Evolutionary conservation across 1,140 invertebrate genomes (phyloP), one percentile per base, ranked within the genome.

Genomic region (Magallana gigas): DNA sequence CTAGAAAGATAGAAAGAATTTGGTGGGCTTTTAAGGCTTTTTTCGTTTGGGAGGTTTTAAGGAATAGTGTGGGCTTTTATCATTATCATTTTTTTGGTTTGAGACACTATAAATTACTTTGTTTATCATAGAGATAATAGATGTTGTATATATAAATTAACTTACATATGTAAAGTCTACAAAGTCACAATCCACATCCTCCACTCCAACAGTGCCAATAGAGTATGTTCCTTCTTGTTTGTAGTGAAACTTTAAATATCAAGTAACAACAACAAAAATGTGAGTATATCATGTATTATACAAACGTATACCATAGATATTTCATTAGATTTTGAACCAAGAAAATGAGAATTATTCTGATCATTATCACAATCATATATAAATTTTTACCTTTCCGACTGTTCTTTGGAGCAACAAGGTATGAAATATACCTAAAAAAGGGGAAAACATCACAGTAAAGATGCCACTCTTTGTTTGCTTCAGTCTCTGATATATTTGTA

Each of bases 101-200:
- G 2, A 48, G 36, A 48, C 5, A 48, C 36, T 48, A 23, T 48
- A 48, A 5, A 48, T 48, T 48, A 48, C 36, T 48, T 48, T 48
- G 36, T 48, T 48, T 48, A 48, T 48, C 36, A 48, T 48, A 48
- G 36, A 48, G 36, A 48, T 48, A 48, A 48, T 48, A 48, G 36
- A 48, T 4, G 36, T 48, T 48, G 36, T 48, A 48, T 23, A 57
- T 0, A 8, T 14, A 56, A 23, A 60, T 59, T 9, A 86, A 95
- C 96, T 96, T 94, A 96, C 98, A 95, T 99, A 99, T 57, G 98
- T 99, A 92, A 99, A 97, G 95, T 99, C 98, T 90, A 99, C 97
- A 94, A 98, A 99, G 95, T 99, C 98, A 95, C 98, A 99, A 93
- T 99, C 97, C 11, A 99, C 97, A 95, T 99, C 98, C 90, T 98